Base-by-base conservation (phyloP, 2,888 invertebrate species). In the Macrophya annulata region DNA sequence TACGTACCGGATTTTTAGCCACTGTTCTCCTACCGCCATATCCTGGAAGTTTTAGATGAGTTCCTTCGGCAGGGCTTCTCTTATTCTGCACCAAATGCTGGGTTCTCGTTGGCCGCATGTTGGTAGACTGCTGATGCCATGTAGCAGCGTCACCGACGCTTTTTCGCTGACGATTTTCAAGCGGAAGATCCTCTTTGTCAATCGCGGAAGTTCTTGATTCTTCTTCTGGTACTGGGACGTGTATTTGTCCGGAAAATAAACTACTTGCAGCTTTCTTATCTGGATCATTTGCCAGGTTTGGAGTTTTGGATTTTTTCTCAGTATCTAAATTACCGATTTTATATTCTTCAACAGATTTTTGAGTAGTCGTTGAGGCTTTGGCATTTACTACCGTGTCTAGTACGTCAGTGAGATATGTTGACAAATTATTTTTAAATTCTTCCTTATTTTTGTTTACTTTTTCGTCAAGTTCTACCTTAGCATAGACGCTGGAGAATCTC, bases 121-220 rank as follows among this genome's bases (percentile, higher is more conserved):
- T 88, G 37, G 87, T 86, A 5, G 88, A 87, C 65, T 87, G 88
- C 82, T 88, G 87, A 86, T 87, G 88, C 74, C 86, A 74, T 43
- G 85, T 86, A 15, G 51, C 74, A 40, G 72, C 84, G 15, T 21
- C 65, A 45, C 51, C 55, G 15, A 62, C 15, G 43, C 81, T 81
- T 51, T 81, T 81, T 62, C 81, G 37, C 21, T 81, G 59, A 1
- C 83, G 83, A 48, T 51, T 68, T 83, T 68, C 83, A 1, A 37
- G 37, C 15, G 25, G 10, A n/a, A 62, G 9, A 10, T 81, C 81
- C 0, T 5, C 81, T 15, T 3, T 12, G 12, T 5, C 12, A 15
- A 17, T 68, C 21, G 25, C 21, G 4, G 37, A 37, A 68, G 37
- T 17, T 68, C 6, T 17, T 68, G 68, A 31, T 25, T 74, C 72